Conservation (phyloP, 1,140 invertebrate genomes). For the Forficula auricularia region DNA sequence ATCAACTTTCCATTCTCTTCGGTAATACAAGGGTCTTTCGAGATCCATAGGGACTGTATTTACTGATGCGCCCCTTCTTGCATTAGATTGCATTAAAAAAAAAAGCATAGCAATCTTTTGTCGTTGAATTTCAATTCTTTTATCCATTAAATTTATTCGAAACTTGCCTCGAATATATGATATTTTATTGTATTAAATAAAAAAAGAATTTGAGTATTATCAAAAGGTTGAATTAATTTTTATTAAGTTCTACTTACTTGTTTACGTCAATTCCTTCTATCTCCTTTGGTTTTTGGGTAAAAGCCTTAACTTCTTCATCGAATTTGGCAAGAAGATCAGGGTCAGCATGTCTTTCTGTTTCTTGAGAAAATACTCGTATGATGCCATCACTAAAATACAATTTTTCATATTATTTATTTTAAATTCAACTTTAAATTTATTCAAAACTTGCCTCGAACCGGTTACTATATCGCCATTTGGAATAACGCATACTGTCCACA, state of each 20-base stretch:
- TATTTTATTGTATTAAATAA: no score
- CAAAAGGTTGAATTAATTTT: no score
- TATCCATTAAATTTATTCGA: no score
- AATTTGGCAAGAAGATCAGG: conserved; percentile 41
- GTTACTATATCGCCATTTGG: conserved; percentile 79
- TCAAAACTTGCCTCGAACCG: conserved; percentile 42
- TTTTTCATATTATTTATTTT: background rate
- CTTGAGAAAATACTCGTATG: conserved; percentile 65
- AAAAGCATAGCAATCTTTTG: no score
- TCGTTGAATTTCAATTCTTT: no score
- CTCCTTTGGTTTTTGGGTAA: conserved; percentile 36
- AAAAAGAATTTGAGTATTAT: no score
- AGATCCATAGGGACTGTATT: no score
- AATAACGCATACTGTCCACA: conserved; percentile 72
- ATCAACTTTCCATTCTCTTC: no score
- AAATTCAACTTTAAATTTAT: background rate
- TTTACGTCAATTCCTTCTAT: conserved; percentile 69
- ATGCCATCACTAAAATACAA: conserved; percentile 55
- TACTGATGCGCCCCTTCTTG: no score
- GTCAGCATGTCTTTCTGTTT: conserved; percentile 45
- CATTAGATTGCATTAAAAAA: no score
- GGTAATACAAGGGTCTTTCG: no score
- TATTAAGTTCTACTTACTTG: conserved; percentile 48
- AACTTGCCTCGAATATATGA: no score
- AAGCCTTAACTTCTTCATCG: conserved; percentile 48